A percentile compares a stretch with the other conserved stretches of the same genome.
phyloP scores from a whole-genome alignment of 2,797 vertebrate genomes.

The Geotria australis region DNA sequence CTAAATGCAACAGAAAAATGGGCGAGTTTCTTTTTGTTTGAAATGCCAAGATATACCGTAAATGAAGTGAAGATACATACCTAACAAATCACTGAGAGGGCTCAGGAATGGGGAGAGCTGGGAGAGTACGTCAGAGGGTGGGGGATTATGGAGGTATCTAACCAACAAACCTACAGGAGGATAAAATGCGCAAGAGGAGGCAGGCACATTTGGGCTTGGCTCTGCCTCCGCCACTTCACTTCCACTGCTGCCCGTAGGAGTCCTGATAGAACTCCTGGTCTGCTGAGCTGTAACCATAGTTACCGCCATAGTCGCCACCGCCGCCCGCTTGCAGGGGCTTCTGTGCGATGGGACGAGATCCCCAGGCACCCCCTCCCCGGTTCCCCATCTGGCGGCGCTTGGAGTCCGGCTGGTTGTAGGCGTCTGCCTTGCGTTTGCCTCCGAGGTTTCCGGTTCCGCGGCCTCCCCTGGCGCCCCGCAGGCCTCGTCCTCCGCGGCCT shows the following conservation, averaged over 20 bases:
- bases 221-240: constrained; percentile 41
- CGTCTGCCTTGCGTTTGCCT: constrained; percentile 99
- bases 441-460: constrained; percentile 92
- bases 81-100: background rate
- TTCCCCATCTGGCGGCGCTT: constrained; percentile 98
- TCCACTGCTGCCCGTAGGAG: constrained; percentile 99
- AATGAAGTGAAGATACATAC: too few species aligned
- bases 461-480: constrained; percentile 96
- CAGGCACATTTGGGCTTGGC: too few species aligned
- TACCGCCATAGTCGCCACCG: constrained; percentile 86
- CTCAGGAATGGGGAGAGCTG: background rate
- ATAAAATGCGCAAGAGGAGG: too few species aligned
- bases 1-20: too few species aligned
- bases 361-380: constrained; percentile 64
- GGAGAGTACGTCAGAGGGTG: background rate
- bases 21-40: too few species aligned
- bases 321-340: constrained; percentile 56
- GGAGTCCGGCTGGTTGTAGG: constrained; percentile 99
- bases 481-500: constrained; percentile 67
- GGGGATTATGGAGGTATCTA: background rate
- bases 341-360: constrained; percentile 98
- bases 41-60: too few species aligned
- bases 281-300: constrained; percentile 96
- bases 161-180: background rate
- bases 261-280: constrained; percentile 99